Base-by-base conservation (phyloP, 2,888 invertebrate species). In the Neuroscelio doddi region DNA sequence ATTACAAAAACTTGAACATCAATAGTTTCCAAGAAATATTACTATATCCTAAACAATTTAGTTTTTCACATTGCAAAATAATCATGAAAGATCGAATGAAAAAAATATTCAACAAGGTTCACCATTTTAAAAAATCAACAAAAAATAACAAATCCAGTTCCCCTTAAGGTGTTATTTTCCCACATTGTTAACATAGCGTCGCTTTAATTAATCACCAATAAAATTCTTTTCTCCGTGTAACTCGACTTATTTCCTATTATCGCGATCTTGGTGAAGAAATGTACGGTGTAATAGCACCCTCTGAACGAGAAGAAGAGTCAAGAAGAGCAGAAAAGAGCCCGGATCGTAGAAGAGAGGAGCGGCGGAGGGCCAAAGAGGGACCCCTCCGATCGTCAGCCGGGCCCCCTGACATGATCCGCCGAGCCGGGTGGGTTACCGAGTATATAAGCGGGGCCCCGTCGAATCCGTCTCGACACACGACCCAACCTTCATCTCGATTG, bases 381-480 rank as follows among this genome's bases (percentile, higher is more conserved):
- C 72, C 72, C 73, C 72, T 58, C 61, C 64, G 59, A 59, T 36
- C 55, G 71, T 70, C 64, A 58, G 72, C 69, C 68, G 77, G 78
- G 74, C 76, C 78, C 77, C 78, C 74, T 75, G 71, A 63, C 70
- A 67, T 74, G 73, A 73, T 72, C 70, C 73, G 67, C 56, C 59
- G 49, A 59, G 70, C 68, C 65, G 75, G 75, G 77, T 78, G 81
- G 80, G 79, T 72, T 74, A 74, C 72, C 70, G 76, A 79, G 80
- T 84, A 84, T 84, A 84, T 81, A 84, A 84, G 77, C 82, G 76
- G 76, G 75, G 78, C 76, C 80, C 76, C 77, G 76, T 69, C 75
- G 75, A 80, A 77, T 81, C 80, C 72, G 72, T 72, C 79, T 78
- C 81, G 82, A 83, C 82, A 83, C 79, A 82, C 80, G 81, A 82